Conservation (phyloP, 2,888 invertebrate genomes). For the Drosophila antonietae region DNA sequence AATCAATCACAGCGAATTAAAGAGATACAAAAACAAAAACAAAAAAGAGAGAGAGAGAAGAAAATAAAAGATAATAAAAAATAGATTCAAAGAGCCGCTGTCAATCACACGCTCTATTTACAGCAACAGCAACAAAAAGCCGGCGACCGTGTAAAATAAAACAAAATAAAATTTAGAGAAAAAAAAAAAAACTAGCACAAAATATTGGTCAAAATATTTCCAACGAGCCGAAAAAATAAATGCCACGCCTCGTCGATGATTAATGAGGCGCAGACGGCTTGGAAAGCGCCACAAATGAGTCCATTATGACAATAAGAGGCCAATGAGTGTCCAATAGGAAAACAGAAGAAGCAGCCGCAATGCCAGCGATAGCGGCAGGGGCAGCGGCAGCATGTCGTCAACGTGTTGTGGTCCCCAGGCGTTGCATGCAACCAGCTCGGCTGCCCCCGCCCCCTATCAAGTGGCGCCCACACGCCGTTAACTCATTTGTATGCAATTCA, state of each 20-base stretch:
- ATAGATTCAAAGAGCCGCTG: constrained; percentile 44
- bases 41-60: constrained; percentile 5
- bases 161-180: constrained; percentile 13
- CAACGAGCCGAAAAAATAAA: constrained; percentile 53
- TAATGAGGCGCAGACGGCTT: constrained; percentile 60
- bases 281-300: constrained; percentile 65
- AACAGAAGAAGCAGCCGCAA: constrained; percentile 2
- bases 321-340: constrained; percentile 14
- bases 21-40: constrained; percentile 20
- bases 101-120: constrained; percentile 81
- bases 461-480: constrained; percentile 71
- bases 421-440: constrained; percentile 20
- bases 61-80: constrained; percentile 36
- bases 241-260: constrained; percentile 57
- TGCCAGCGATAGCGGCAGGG: constrained; percentile 3
- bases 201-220: constrained; percentile 80
- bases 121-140: constrained; percentile 67
- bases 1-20: constrained; percentile 75
- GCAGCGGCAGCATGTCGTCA: constrained; percentile 13
- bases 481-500: constrained; percentile 74
- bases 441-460: constrained; percentile 25
- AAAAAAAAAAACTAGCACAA: constrained; percentile 58
- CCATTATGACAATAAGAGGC: constrained; percentile 47
- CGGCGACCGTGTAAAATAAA: constrained; percentile 59
- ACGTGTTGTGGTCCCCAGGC: constrained; percentile 54